These are phyloP conservation scores for Aradophagus sp. DNA, from an alignment of 1,140 invertebrate genomes.

Conservation along the genomic window DNA sequence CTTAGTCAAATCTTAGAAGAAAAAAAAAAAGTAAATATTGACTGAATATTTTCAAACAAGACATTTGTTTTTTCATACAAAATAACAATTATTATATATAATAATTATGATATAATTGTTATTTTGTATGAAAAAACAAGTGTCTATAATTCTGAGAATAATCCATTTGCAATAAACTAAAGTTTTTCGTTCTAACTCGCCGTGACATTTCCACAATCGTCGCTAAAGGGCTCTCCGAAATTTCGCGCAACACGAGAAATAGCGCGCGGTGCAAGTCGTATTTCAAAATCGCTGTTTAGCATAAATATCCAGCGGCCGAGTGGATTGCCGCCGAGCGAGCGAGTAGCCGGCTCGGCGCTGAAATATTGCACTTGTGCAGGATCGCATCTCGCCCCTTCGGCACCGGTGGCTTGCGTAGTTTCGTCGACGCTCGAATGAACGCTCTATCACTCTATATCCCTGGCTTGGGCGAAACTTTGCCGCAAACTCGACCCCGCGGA, in stretches of 20 bases:
- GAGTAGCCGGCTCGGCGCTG: slow-evolving; percentile 53
- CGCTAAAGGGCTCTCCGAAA: slow-evolving; percentile 40
- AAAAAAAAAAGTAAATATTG: no score
- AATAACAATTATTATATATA: no score
- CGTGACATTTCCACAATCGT: slow-evolving; percentile 27
- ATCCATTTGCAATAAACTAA: no score
- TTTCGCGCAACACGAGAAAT: slow-evolving; percentile 35
- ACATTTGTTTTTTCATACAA: no score
- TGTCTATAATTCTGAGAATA: no score
- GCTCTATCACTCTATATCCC: slow-evolving; percentile 54
- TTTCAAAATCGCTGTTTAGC: slow-evolving; percentile 71
- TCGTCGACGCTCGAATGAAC: slow-evolving; percentile 48
- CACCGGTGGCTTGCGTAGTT: slow-evolving; percentile 30
- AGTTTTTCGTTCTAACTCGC: no score
- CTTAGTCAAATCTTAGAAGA: no score
- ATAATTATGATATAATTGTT: no score
- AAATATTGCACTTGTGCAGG: slow-evolving; percentile 27
- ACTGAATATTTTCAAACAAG: no score
- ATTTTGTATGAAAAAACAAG: no score
- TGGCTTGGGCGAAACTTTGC: slow-evolving; percentile 54
- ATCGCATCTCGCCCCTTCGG: slow-evolving; percentile 13
- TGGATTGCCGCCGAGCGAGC: slow-evolving; percentile 41
- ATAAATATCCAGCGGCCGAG: slow-evolving; percentile 65
- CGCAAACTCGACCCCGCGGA: slow-evolving; percentile 56
- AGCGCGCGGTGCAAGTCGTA: slow-evolving; percentile 60